Percentiles rank a stretch among this genome's conserved stretches.
Evolutionary conservation across 2,888 invertebrate species (phyloP).

Genomic region (Deilephila elpenor): DNA sequence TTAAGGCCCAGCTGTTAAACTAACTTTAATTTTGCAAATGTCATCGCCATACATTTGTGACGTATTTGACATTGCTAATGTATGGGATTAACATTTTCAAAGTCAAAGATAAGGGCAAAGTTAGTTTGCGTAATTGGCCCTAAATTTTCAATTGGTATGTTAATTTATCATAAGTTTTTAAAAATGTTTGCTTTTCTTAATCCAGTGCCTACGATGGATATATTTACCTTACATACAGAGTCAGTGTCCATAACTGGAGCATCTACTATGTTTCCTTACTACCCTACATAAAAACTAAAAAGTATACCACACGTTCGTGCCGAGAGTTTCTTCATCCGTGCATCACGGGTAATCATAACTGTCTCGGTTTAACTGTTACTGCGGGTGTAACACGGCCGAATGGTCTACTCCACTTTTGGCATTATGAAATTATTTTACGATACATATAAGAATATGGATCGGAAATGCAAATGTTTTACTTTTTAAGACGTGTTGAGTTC

Average conservation of each 20-base stretch:
- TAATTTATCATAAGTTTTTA: neutral
- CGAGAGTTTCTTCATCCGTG: slow-evolving; percentile 7
- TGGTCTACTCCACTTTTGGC: slow-evolving; percentile 20
- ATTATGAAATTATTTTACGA: slow-evolving; percentile 29
- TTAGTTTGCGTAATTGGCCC: too few species aligned
- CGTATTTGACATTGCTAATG: too few species aligned
- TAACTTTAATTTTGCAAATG: too few species aligned
- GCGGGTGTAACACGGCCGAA: slow-evolving; percentile 5
- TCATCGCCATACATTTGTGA: too few species aligned
- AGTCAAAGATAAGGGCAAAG: too few species aligned
- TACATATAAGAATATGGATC: slow-evolving; percentile 1
- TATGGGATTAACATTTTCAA: too few species aligned
- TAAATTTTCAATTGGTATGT: neutral
- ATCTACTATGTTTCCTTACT: neutral
- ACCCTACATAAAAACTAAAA: neutral
- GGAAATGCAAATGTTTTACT: neutral
- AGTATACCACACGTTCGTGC: neutral
- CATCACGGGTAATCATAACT: slow-evolving; percentile 24
- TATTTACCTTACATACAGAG: neutral
- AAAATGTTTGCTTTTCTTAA: too few species aligned
- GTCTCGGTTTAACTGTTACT: slow-evolving; percentile 29
- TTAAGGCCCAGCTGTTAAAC: too few species aligned
- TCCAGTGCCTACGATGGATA: neutral
- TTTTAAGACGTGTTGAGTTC: neutral
- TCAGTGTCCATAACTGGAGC: neutral